These are phyloP conservation scores for Acrocephalus scirpaceus DNA, from an alignment of 2,797 vertebrate species.

Conservation along the genomic window DNA sequence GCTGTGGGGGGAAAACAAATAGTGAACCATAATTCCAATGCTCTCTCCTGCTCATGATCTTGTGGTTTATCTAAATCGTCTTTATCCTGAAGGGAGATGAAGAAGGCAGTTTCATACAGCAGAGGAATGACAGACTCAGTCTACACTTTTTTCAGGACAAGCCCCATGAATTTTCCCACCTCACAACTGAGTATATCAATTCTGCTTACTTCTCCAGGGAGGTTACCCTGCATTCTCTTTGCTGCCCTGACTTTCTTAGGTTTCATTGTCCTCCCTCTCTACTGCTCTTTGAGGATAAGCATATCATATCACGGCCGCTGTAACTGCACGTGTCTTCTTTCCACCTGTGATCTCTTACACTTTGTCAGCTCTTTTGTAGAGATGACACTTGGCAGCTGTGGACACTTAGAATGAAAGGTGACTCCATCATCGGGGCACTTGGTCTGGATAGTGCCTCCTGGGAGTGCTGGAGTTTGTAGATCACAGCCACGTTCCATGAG, in stretches of 20 bases:
- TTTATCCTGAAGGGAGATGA: not conserved
- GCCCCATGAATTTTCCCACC: rapidly evolving
- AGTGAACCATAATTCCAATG: not conserved
- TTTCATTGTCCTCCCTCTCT: not conserved
- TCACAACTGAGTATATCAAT: not conserved
- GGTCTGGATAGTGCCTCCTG: not conserved
- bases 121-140: not conserved
- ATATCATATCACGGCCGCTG: not conserved
- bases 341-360: not conserved
- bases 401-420: not conserved
- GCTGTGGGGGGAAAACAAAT: not conserved
- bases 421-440: not conserved
- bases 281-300: rapidly evolving
- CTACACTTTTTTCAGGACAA: not conserved
- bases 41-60: not conserved
- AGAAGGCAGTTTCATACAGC: not conserved
- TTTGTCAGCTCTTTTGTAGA: not conserved
- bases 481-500: rapidly evolving
- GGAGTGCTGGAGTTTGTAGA: not conserved
- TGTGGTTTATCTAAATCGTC: not conserved
- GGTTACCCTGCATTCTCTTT: not conserved
- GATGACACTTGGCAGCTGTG: not conserved
- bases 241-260: not conserved
- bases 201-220: not conserved
- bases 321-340: not conserved